These are phyloP conservation scores for Eristalis arbustorum DNA, from an alignment of 2,888 invertebrate genomes.

Conservation along the genomic window DNA sequence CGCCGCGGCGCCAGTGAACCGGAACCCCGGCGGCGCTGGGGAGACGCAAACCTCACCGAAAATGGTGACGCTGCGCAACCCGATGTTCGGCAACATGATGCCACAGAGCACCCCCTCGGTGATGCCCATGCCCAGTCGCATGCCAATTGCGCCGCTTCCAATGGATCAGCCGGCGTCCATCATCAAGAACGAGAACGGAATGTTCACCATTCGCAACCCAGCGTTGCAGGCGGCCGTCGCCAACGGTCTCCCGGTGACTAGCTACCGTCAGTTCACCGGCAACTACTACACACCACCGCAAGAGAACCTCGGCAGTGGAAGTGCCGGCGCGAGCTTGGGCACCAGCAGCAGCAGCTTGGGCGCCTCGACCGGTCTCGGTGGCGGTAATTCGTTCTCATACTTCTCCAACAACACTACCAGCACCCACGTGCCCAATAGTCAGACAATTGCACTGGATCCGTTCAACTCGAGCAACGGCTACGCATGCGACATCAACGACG, in stretches of 20 bases:
- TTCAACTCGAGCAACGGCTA: constrained; percentile 52
- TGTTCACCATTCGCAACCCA: constrained; percentile 92
- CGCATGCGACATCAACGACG: constrained; percentile 52
- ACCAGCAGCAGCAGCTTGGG: constrained; percentile 18
- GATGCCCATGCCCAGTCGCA: constrained; percentile 36
- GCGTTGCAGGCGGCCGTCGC: constrained; percentile 79
- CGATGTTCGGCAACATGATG: constrained; percentile 82
- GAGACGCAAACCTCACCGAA: constrained; percentile 78
- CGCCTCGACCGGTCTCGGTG: constrained; percentile 24
- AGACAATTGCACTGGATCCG: constrained; percentile 73
- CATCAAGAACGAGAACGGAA: constrained; percentile 87
- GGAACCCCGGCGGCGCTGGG: background rate
- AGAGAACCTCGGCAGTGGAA: constrained; percentile 76
- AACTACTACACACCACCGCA: constrained; percentile 78
- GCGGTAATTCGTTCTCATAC: constrained; percentile 75
- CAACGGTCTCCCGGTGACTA: constrained; percentile 76
- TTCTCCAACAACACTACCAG: constrained; percentile 74
- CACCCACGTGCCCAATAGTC: constrained; percentile 72
- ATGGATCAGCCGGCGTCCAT: constrained; percentile 84
- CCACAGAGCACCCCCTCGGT: constrained; percentile 46
- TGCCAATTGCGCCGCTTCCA: constrained; percentile 73
- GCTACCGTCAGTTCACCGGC: constrained; percentile 78
- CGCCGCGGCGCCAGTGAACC: background rate
- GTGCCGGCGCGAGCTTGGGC: constrained; percentile 73
- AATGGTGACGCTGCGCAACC: constrained; percentile 90